Evolutionary conservation across 2,113 vertebrate genomes (phyloP).

Genomic region (Eleginops maclovinus): DNA sequence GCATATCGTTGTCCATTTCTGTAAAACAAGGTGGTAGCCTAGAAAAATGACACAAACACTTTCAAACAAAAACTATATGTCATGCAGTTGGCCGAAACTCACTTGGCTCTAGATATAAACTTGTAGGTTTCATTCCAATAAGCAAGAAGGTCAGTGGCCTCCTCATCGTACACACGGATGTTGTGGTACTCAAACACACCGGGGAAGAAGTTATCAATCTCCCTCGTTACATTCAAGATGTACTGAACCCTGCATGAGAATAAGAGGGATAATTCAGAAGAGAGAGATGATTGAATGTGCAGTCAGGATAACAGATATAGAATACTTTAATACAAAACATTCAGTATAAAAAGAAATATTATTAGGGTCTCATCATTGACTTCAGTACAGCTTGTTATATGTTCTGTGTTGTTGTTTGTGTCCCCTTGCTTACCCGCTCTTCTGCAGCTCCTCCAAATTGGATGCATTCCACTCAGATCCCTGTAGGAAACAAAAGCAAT

Average conservation of each 20-base stretch:
- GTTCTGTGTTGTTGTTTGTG: constrained; percentile 12
- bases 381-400: neutral
- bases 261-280: neutral
- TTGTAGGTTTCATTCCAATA: constrained; percentile 99
- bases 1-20: neutral
- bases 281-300: neutral
- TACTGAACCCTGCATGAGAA: constrained; percentile 90
- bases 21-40: no score
- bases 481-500: constrained; percentile 80
- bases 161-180: constrained; percentile 97
- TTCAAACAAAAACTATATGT: neutral
- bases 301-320: neutral
- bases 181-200: constrained; percentile 98
- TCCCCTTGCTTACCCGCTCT: constrained; percentile 88
- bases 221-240: constrained; percentile 97
- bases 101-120: constrained; percentile 99
- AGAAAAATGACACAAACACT: no score
- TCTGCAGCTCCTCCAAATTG: constrained; percentile 97
- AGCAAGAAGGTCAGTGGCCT: constrained; percentile 95
- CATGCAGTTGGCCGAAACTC: constrained; percentile 62
- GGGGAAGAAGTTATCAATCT: constrained; percentile 99
- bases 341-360: constrained; percentile 10
- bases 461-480: constrained; percentile 99
- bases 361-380: neutral
- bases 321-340: neutral